Conservation (phyloP, 2,113 vertebrate genomes). For the Oreochromis tanganicae region DNA sequence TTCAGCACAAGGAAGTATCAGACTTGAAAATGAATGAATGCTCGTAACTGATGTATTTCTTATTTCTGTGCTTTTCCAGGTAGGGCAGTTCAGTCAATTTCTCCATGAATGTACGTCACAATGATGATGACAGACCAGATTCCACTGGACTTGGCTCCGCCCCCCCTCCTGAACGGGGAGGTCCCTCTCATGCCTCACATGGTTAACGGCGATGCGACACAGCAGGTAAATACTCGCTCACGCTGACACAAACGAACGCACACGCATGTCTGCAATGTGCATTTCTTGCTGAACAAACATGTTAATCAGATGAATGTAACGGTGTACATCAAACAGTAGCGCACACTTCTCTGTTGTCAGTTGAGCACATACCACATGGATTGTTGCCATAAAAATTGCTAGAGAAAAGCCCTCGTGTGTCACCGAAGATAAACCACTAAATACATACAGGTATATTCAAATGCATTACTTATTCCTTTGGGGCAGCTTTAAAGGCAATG, state of each 20-base stretch:
- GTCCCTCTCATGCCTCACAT: slow-evolving; percentile 94
- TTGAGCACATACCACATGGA: not conserved
- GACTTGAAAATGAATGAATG: not conserved
- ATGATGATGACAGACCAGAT: slow-evolving; percentile 99
- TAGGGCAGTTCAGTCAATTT: slow-evolving; percentile 84
- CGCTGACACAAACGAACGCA: too few species aligned
- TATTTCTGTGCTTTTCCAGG: slow-evolving; percentile 72
- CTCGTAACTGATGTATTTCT: not conserved
- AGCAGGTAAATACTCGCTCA: slow-evolving; percentile 80
- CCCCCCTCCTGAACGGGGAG: slow-evolving; percentile 90
- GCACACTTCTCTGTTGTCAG: not conserved
- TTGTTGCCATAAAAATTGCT: slow-evolving; percentile 6
- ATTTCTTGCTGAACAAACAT: not conserved
- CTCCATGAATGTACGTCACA: slow-evolving; percentile 99
- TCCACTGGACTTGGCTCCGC: slow-evolving; percentile 94
- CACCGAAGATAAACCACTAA: not conserved
- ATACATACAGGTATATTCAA: not conserved
- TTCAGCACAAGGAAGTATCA: not conserved
- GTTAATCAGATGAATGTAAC: not conserved
- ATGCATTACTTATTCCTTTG: not conserved
- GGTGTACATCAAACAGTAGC: not conserved
- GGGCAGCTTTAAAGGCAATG: not conserved
- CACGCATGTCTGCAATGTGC: not conserved
- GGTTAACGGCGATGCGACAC: slow-evolving; percentile 90
- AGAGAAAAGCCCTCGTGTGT: not conserved